phyloP scores from a whole-genome alignment of 2,797 vertebrate genomes.

The Hafferia zeledoni region DNA sequence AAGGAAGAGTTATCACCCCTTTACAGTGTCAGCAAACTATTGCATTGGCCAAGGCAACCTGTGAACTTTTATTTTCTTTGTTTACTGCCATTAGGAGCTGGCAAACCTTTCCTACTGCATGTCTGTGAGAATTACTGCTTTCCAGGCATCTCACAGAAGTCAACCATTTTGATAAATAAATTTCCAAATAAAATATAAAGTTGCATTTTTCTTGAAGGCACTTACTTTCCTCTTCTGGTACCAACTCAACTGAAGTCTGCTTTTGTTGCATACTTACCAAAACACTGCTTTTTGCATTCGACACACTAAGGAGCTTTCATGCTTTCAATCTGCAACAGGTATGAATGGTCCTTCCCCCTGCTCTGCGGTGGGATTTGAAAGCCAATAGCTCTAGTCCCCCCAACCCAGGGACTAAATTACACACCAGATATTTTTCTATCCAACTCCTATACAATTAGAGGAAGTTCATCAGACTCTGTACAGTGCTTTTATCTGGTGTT shows the following conservation, averaged over 20 bases:
- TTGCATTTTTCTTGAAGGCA: background rate
- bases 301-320: background rate
- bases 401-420: background rate
- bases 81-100: background rate
- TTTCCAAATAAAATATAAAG: background rate
- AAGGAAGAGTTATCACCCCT: background rate
- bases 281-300: background rate
- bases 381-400: background rate
- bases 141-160: conserved; percentile 27
- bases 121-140: background rate
- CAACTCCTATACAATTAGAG: background rate
- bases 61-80: conserved; percentile 3
- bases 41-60: background rate
- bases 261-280: background rate
- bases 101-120: background rate
- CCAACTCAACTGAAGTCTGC: background rate
- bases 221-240: background rate
- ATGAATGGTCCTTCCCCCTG: background rate
- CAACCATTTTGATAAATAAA: background rate
- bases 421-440: background rate
- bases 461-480: background rate
- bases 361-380: background rate
- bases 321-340: background rate
- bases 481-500: too few species aligned
- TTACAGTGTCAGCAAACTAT: background rate